Base-by-base conservation (phyloP, 2,888 invertebrate genomes). In the Dasysyrphus albostriatus region DNA sequence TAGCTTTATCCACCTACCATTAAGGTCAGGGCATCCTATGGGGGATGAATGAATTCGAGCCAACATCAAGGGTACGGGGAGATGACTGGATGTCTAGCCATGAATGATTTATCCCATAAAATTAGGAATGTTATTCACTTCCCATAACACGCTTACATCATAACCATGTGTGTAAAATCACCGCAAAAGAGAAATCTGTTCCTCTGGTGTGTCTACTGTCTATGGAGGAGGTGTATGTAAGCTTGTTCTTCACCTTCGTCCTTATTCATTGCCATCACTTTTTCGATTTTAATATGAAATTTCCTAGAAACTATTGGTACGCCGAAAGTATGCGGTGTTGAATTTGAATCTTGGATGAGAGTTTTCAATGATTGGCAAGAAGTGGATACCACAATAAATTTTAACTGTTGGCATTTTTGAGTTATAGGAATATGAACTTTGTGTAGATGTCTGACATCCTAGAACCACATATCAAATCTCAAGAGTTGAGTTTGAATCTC, bases 51-150 rank as follows among this genome's bases (percentile, higher is more conserved):
- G 61, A 72, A 47, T 37, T 1, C 24, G 19, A 54, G 32, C 54
- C 3, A 54, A 54, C 7, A 70, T n/a, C 70, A 42, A 56, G 49
- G 19, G 61, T n/a, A 39, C 37, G 74, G 54, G 54, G 54, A 69
- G 74, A 61, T 80, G 67, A 67, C 67, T 49, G 47, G 39, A 49
- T 82, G 88, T 88, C 89, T 89, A 89, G 90, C 88, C 90, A 90
- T 91, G 90, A 91, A 91, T 91, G 90, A 91, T 91, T 91, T 91
- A 91, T 91, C 89, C 90, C 89, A 89, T 89, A 89, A 90, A 91
- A 91, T 87, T 78, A 82, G 85, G 85, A 82, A 77, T 73, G 77
- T 69, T 77, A 77, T 74, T 61, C 85, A 61, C 77, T 72, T 76
- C 44, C 47, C 58, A 61, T 75, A 69, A 73, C 81, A 77, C 73